Conservation (phyloP, 53 echinoderm and acorn worm genomes). For the Mesocentrotus franciscanus region DNA sequence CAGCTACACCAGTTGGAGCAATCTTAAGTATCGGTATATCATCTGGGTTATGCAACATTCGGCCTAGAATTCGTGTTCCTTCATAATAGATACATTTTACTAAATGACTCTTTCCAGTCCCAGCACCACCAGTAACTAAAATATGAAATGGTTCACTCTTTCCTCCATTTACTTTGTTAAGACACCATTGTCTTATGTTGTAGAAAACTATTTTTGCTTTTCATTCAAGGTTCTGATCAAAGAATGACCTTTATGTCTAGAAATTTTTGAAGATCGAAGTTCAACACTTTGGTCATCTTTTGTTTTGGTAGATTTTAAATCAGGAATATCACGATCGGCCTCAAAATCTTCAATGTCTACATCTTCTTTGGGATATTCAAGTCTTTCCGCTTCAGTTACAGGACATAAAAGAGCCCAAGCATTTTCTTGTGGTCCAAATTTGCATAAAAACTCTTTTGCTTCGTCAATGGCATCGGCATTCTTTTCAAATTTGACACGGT, state of each 20-base stretch:
- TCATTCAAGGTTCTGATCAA: conserved; percentile 73
- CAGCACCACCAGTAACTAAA: conserved; percentile 77
- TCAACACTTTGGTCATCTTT: not conserved
- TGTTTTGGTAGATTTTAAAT: not conserved
- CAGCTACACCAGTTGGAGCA: conserved; percentile 71
- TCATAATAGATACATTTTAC: conserved; percentile 75
- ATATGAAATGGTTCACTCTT: conserved; percentile 71
- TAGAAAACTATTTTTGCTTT: conserved; percentile 71
- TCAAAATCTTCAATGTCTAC: conserved; percentile 57
- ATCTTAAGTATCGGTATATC: conserved; percentile 62
- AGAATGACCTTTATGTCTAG: conserved; percentile 46
- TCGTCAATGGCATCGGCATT: conserved; percentile 51
- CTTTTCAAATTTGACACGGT: not conserved
- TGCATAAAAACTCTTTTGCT: conserved; percentile 55
- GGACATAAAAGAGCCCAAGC: conserved; percentile 72
- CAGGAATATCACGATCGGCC: not conserved
- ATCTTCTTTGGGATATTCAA: conserved; percentile 47
- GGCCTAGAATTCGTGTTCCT: conserved; percentile 69
- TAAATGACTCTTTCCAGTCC: conserved; percentile 79
- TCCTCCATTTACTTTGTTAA: conserved; percentile 70
- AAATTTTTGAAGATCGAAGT: conserved; percentile 25
- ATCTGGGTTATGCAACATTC: conserved; percentile 71
- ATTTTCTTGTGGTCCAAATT: conserved; percentile 71
- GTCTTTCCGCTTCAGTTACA: conserved; percentile 63
- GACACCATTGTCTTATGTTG: conserved; percentile 75